A percentile compares a stretch with the other conserved stretches of the same genome.
phyloP scores from a whole-genome alignment of 2,797 vertebrate species.

The Micromesistius poutassou region DNA sequence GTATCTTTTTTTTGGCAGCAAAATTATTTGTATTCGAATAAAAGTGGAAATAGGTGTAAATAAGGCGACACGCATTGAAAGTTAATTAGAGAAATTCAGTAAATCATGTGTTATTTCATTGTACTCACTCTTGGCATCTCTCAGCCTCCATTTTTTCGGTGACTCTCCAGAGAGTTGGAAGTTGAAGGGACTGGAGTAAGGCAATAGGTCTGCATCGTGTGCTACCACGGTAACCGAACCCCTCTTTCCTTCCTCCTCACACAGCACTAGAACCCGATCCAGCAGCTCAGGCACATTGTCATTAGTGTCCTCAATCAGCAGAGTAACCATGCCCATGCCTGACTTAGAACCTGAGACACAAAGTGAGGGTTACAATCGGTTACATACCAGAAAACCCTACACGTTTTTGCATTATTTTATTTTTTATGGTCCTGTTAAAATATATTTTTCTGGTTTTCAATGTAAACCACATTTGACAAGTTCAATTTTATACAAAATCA shows the following conservation, averaged over 20 bases:
- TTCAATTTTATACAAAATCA: neutral
- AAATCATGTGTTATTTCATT: neutral
- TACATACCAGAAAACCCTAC: neutral
- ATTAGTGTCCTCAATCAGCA: constrained; percentile 73
- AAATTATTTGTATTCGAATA: too few relatives aligned
- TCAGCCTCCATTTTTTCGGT: constrained; percentile 60
- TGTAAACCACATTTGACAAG: neutral
- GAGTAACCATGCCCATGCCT: constrained; percentile 76
- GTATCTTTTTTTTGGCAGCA: too few relatives aligned
- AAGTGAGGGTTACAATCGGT: neutral
- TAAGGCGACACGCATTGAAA: neutral
- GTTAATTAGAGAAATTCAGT: neutral
- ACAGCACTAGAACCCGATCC: constrained; percentile 53
- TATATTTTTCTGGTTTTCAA: neutral
- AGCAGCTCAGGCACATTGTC: constrained; percentile 72
- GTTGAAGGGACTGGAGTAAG: constrained; percentile 71
- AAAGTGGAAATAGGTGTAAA: too few relatives aligned
- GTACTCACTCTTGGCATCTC: constrained; percentile 60
- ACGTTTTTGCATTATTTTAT: too few relatives aligned
- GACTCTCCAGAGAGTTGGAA: constrained; percentile 53
- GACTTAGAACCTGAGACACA: constrained; percentile 72
- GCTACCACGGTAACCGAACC: constrained; percentile 56
- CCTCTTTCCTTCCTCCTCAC: constrained; percentile 50
- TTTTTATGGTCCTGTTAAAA: too few relatives aligned
- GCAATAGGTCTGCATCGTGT: constrained; percentile 64